Conservation (phyloP, 2,113 vertebrate species). For the Podarcis cretensis region DNA sequence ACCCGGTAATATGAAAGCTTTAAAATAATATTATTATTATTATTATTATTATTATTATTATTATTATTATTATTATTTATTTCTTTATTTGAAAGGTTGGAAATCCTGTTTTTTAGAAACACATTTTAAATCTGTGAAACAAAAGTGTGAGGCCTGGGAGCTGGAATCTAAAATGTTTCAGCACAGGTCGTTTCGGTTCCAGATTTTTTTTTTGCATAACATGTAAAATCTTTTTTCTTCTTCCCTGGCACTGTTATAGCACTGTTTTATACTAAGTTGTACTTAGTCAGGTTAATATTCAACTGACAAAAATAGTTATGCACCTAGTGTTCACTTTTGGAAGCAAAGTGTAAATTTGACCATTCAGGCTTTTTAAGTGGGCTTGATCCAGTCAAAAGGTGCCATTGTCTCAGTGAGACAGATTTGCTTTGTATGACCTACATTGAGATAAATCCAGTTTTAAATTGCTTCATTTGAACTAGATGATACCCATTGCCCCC, state of each 20-base stretch:
- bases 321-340: background rate
- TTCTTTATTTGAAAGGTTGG: background rate
- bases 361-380: background rate
- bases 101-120: background rate
- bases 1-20: slow-evolving; percentile 58
- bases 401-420: background rate
- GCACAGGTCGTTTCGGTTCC: background rate
- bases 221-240: background rate
- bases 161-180: background rate
- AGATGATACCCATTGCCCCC: background rate
- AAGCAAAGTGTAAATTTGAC: background rate
- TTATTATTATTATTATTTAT: too few relatives aligned
- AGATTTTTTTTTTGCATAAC: background rate
- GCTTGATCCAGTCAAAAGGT: background rate
- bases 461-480: background rate
- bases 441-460: background rate
- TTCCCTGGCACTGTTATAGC: slow-evolving; percentile 11
- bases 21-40: background rate
- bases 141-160: background rate
- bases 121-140: slow-evolving; percentile 9
- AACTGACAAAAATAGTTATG: background rate
- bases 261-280: background rate
- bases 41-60: background rate
- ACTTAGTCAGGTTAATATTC: background rate
- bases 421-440: background rate